Conservation (phyloP, 2,113 vertebrate species). For the Peromyscus maniculatus region DNA sequence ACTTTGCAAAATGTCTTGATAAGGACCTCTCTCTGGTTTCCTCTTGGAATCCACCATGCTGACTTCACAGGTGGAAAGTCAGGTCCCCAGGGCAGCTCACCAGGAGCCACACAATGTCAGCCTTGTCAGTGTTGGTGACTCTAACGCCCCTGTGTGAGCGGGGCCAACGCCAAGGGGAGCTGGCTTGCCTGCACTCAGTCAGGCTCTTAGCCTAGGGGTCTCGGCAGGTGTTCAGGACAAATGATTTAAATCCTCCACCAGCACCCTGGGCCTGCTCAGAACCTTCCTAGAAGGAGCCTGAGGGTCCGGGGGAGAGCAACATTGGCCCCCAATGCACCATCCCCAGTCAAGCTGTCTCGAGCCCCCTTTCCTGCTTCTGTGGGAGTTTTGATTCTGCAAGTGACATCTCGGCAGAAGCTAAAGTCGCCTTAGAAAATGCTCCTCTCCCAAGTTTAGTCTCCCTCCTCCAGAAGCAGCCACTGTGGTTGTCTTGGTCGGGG, state of each 20-base stretch:
- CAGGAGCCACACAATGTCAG: too few species aligned
- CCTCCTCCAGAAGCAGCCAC: not conserved
- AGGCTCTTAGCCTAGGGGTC: not conserved
- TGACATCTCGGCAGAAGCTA: not conserved
- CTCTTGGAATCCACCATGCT: not conserved
- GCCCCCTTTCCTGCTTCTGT: not conserved
- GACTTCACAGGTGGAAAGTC: not conserved
- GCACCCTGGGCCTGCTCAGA: not conserved
- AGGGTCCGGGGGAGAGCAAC: not conserved
- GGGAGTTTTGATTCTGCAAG: not conserved
- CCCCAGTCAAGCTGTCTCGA: not conserved
- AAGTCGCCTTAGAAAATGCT: not conserved
- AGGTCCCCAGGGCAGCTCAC: not conserved
- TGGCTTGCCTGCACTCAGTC: rapidly evolving
- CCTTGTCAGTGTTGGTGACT: not conserved
- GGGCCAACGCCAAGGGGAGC: not conserved
- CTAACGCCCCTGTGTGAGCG: not conserved
- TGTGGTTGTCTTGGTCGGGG: not conserved
- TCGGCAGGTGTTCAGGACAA: not conserved
- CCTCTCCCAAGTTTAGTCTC: not conserved
- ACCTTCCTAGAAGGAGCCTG: not conserved
- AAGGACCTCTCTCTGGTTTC: not conserved
- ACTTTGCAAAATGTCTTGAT: not conserved
- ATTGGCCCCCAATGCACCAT: rapidly evolving
- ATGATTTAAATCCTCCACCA: not conserved